Evolutionary conservation across 2,113 vertebrate genomes (phyloP).

Genomic region (Daphoenositta chrysoptera): DNA sequence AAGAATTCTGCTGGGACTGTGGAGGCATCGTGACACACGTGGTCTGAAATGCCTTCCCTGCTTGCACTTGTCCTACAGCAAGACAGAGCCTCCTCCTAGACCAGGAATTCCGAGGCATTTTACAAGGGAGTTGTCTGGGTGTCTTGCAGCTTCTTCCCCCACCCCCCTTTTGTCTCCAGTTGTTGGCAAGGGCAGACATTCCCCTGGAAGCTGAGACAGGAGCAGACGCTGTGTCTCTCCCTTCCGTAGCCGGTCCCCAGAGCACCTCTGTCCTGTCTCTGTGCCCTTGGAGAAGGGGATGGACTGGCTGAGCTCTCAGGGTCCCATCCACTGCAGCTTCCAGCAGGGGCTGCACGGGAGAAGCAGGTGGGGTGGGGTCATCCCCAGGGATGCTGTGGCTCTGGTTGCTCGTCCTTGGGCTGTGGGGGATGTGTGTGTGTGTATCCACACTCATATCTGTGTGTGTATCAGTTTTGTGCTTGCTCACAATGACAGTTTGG

Average conservation of each 20-base stretch:
- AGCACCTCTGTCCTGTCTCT: not conserved
- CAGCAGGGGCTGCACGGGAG: fast-evolving
- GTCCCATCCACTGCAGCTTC: not conserved
- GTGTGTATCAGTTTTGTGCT: not conserved
- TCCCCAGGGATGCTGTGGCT: not conserved
- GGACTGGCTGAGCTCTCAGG: not conserved
- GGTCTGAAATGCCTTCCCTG: not conserved
- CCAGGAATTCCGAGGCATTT: not conserved
- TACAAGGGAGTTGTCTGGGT: not conserved
- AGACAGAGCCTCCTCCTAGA: not conserved
- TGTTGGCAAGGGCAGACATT: not conserved
- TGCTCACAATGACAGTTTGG: not conserved
- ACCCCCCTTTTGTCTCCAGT: not conserved
- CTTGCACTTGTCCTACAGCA: not conserved
- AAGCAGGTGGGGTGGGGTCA: no score
- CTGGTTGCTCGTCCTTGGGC: not conserved
- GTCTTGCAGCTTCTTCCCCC: not conserved
- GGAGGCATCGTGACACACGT: not conserved
- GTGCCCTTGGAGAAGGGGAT: not conserved
- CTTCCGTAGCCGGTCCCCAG: fast-evolving
- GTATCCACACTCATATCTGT: fast-evolving
- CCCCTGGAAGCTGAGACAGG: not conserved
- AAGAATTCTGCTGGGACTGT: not conserved
- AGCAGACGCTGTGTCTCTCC: not conserved
- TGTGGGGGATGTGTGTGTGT: not conserved